Percentiles rank a stretch among this genome's conserved stretches.
phyloP scores from a whole-genome alignment of 1,140 invertebrate genomes.

The Pomacea maculata region DNA sequence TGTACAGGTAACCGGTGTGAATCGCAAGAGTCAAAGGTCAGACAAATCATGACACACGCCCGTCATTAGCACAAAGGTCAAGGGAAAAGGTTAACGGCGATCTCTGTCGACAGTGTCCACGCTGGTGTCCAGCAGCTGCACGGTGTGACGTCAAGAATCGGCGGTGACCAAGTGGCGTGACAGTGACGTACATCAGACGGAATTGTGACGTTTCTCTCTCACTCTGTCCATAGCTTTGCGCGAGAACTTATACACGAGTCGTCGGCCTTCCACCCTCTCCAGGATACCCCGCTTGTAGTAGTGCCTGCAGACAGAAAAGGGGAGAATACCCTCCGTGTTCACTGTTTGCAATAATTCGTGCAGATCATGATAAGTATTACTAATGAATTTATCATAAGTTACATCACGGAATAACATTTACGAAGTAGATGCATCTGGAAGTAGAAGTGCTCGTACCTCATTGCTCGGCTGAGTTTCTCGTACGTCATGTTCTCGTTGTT shows the following conservation, averaged over 20 bases:
- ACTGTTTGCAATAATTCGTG: no score
- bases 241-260: constrained; percentile 85
- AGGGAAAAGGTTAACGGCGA: neutral
- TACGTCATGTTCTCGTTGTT: constrained; percentile 93
- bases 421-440: no score
- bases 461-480: constrained; percentile 91
- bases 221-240: constrained; percentile 45
- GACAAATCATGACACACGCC: no score
- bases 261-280: constrained; percentile 80
- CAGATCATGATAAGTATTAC: no score
- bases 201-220: constrained; percentile 37
- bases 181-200: constrained; percentile 13
- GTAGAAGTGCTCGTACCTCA: constrained; percentile 73
- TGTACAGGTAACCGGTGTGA: no score
- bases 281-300: constrained; percentile 87
- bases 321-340: neutral
- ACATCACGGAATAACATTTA: no score
- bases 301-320: constrained; percentile 68
- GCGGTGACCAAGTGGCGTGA: no score
- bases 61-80: no score
- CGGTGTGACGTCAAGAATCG: neutral
- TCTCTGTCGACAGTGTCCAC: neutral
- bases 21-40: no score
- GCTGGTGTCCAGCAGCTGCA: neutral
- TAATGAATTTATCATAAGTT: no score